Evolutionary conservation across 2,888 invertebrate genomes (phyloP), one percentile per base, ranked within the genome.

Genomic region (Flabesymbios commensalis): DNA sequence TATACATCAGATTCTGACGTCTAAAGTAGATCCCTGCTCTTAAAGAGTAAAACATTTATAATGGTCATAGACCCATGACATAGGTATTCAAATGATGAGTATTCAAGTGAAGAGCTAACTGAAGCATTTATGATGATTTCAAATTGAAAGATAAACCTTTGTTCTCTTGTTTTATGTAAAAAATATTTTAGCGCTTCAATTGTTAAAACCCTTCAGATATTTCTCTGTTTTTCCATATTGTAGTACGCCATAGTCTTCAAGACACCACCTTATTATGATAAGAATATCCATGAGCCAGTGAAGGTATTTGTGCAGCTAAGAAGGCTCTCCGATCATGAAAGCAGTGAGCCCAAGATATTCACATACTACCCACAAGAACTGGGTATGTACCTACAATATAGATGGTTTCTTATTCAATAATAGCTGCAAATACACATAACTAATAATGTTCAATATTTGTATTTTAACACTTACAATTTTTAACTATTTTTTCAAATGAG

Each of bases 261-360:
- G 64, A 90, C 90, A 87, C 88, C 65, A 81, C 86, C 75, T 91
- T 89, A 71, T 51, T 29, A 42, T 2, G 48, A 63, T 48, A 52
- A 19, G 14, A 53, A 59, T 19, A 70, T 70, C 29, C 43, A 32
- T 3, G n/a, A 52, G 10, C 64, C 70, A 14, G 52, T 53, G 14
- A 32, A 48, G 2, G 70, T 71, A 3, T 49, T 52, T n/a, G 52
- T 71, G n/a, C 68, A 71, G 47, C 62, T 71, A 28, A 61, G 56
- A 29, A 57, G 71, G 2, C 55, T 57, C 5, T 64, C 66, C 2
- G 68, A 71, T 32, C 61, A 56, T 2, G 68, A 68, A 36, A 51
- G 47, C 39, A 71, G 70, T 26, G 67, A 71, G 7, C 61, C 64
- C 3, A 59, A 64, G 24, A 45, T 60, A 24, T 71, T 71, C 61